These are phyloP conservation scores for Hozukius guyotensis DNA, from an alignment of 2,797 vertebrate species.

Conservation along the genomic window DNA sequence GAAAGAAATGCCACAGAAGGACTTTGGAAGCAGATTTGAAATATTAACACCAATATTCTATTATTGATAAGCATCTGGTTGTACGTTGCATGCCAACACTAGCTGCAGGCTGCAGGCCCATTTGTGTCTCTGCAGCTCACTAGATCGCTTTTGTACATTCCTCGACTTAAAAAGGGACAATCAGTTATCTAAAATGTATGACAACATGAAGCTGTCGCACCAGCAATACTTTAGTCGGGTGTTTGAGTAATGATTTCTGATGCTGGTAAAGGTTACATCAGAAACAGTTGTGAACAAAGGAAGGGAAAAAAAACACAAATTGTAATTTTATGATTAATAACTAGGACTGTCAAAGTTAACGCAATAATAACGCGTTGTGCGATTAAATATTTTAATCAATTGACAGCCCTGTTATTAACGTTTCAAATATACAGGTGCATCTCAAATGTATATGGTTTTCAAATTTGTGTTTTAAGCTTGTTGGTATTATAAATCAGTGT, in stretches of 20 bases:
- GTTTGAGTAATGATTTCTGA: background rate
- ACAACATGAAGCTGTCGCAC: fast-evolving
- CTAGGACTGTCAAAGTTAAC: no score
- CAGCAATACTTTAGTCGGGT: background rate
- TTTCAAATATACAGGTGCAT: background rate
- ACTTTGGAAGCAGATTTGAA: conserved; percentile 46
- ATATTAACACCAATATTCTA: conserved; percentile 55
- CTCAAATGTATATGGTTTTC: background rate
- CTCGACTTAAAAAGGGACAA: background rate
- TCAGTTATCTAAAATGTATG: background rate
- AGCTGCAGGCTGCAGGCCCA: background rate
- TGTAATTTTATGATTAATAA: background rate
- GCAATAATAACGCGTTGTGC: no score
- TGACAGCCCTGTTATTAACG: background rate
- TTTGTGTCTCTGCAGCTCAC: background rate
- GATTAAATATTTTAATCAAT: no score
- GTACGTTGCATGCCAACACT: conserved; percentile 6
- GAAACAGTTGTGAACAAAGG: background rate
- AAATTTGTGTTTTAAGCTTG: background rate
- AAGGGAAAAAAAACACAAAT: background rate
- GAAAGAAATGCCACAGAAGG: conserved; percentile 34
- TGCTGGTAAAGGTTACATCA: background rate
- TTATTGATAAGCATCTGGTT: conserved; percentile 51
- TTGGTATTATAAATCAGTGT: background rate
- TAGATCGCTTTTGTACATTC: fast-evolving